phyloP scores from a whole-genome alignment of 2,113 vertebrate genomes.

The Eleginops maclovinus region DNA sequence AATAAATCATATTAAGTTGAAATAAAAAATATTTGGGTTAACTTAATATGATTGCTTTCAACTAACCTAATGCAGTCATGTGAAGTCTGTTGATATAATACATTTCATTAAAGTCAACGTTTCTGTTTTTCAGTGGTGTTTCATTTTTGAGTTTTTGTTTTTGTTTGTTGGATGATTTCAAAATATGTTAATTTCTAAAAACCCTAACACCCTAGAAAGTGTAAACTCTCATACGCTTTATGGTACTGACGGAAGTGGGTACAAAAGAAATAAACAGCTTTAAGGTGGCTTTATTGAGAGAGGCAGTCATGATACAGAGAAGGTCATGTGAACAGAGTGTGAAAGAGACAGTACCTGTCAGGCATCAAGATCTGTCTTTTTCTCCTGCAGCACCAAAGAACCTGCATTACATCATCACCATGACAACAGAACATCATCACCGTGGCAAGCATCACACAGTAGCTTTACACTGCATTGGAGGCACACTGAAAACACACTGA shows the following conservation, averaged over 20 bases:
- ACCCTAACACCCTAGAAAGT: neutral
- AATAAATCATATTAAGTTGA: too few relatives aligned
- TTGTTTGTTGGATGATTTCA: neutral
- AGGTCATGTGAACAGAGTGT: constrained; percentile 40
- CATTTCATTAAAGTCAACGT: too few relatives aligned
- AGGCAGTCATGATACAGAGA: constrained; percentile 30
- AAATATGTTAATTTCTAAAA: neutral
- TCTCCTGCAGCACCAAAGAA: constrained; percentile 72
- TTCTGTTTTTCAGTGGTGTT: too few relatives aligned
- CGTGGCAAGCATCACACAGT: constrained; percentile 1
- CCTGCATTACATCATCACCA: constrained; percentile 73
- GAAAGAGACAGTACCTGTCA: constrained; percentile 72
- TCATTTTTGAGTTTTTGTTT: too few relatives aligned
- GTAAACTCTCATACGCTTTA: neutral
- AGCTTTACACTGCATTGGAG: constrained; percentile 10
- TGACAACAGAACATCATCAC: constrained; percentile 46
- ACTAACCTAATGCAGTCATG: too few relatives aligned
- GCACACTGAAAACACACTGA: constrained; percentile 47
- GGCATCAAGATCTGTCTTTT: constrained; percentile 65
- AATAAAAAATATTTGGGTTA: too few relatives aligned
- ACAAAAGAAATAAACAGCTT: constrained; percentile 51
- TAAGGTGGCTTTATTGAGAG: constrained; percentile 55
- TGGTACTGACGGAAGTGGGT: constrained; percentile 8
- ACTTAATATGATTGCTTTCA: too few relatives aligned
- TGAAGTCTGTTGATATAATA: too few relatives aligned